Percentiles rank a stretch among this genome's conserved stretches.
These are phyloP conservation scores for Polyommatus iphigenia DNA, from an alignment of 2,888 invertebrate genomes.

Conservation along the genomic window DNA sequence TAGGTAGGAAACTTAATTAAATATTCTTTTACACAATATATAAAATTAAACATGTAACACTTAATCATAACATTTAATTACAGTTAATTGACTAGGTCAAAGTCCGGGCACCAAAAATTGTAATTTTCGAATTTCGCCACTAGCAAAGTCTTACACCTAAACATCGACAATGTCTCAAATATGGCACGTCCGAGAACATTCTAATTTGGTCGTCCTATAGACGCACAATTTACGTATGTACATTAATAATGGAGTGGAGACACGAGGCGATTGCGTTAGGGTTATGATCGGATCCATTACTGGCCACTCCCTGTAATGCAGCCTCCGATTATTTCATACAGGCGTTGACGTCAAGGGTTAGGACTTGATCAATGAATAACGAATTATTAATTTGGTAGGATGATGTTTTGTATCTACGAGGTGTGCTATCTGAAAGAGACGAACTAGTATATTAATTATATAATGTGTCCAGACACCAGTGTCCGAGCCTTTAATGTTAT, in stretches of 20 bases:
- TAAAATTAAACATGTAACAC: too few relatives aligned
- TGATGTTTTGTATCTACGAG: not conserved
- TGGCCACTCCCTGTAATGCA: slow-evolving; percentile 53
- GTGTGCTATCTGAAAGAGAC: not conserved
- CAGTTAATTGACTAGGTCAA: too few relatives aligned
- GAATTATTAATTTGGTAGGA: not conserved
- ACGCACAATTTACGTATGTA: slow-evolving; percentile 12
- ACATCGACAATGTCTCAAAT: not conserved
- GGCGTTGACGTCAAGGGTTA: slow-evolving; percentile 22
- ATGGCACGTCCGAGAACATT: not conserved
- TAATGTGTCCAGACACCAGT: too few relatives aligned
- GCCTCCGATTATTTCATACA: slow-evolving; percentile 41
- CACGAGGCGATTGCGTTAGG: slow-evolving; percentile 31
- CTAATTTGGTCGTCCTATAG: not conserved
- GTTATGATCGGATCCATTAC: slow-evolving; percentile 49
- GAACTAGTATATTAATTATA: too few relatives aligned
- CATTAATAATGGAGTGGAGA: not conserved
- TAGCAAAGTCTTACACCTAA: too few relatives aligned
- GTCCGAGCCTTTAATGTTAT: too few relatives aligned
- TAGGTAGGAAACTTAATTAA: too few relatives aligned
- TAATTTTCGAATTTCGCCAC: not conserved
- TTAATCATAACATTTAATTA: too few relatives aligned
- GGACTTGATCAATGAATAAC: not conserved
- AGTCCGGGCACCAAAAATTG: too few relatives aligned
- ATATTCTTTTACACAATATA: too few relatives aligned